These are phyloP conservation scores for Kobus ellipsiprymnus DNA, from an alignment of 2,113 vertebrate species.

Conservation along the genomic window DNA sequence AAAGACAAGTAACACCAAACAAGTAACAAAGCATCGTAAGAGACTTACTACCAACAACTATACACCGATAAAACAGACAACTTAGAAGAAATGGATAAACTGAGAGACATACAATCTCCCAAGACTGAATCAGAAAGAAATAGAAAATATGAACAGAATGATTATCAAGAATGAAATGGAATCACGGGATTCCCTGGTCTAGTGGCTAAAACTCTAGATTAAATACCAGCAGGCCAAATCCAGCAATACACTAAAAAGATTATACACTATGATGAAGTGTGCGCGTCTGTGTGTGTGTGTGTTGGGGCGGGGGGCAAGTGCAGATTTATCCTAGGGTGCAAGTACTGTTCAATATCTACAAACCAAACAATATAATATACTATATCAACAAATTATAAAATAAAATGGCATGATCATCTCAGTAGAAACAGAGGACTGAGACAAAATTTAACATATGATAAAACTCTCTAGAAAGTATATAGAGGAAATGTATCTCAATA, in stretches of 20 bases:
- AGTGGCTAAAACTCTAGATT: neutral
- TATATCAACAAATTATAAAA: neutral
- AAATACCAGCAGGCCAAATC: neutral
- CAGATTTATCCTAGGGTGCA: neutral
- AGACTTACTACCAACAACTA: neutral
- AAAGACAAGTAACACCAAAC: neutral
- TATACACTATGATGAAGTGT: neutral
- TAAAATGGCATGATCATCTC: neutral
- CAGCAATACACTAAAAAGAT: neutral
- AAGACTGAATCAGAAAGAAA: neutral
- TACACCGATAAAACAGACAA: neutral
- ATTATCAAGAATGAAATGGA: neutral
- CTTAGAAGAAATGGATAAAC: neutral
- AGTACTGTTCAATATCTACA: neutral
- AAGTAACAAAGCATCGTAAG: neutral
- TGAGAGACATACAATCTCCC: neutral
- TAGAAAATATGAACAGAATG: neutral
- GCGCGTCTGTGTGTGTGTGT: no score
- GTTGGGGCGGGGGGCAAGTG: fast-evolving
- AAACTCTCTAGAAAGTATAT: neutral
- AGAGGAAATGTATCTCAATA: neutral
- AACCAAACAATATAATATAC: neutral
- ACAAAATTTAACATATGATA: neutral
- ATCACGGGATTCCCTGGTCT: neutral
- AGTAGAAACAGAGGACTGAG: neutral